phyloP scores from a whole-genome alignment of 2,113 vertebrate genomes.

The Ammodytes dubius region DNA sequence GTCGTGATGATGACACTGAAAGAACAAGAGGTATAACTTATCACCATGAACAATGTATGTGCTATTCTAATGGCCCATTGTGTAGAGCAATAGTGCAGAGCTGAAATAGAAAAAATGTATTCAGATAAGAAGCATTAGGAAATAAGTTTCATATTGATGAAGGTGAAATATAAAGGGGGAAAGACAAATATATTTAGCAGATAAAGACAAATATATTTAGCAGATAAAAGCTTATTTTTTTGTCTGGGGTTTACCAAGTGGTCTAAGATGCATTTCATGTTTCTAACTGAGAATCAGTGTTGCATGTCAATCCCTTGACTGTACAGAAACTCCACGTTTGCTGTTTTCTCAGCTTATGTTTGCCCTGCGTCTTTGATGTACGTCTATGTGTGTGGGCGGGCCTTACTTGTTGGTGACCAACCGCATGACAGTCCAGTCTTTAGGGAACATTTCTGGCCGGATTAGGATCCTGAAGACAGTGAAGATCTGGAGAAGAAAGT shows the following conservation, averaged over 20 bases:
- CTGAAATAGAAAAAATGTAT: not conserved
- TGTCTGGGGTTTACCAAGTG: too few species aligned
- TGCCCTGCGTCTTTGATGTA: not conserved
- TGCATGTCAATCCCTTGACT: too few species aligned
- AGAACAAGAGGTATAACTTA: conserved; percentile 46
- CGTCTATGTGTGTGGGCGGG: not conserved
- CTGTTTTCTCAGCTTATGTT: not conserved
- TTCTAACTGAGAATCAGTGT: too few species aligned
- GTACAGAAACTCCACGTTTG: too few species aligned
- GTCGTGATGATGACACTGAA: conserved; percentile 98
- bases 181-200: not conserved
- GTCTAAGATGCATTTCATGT: too few species aligned
- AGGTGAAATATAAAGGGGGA: conserved; percentile 13
- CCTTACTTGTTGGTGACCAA: conserved; percentile 99
- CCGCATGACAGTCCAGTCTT: conserved; percentile 99
- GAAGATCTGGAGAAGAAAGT: conserved; percentile 98
- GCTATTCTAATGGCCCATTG: not conserved
- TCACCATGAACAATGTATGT: not conserved
- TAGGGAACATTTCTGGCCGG: conserved; percentile 97
- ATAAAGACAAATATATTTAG: too few species aligned
- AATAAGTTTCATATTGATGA: not conserved
- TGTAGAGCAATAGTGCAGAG: not conserved
- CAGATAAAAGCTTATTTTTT: too few species aligned
- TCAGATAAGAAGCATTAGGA: not conserved
- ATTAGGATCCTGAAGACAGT: conserved; percentile 98